phyloP scores from a whole-genome alignment of 2,888 invertebrate species.

The Drosophila anomalata region DNA sequence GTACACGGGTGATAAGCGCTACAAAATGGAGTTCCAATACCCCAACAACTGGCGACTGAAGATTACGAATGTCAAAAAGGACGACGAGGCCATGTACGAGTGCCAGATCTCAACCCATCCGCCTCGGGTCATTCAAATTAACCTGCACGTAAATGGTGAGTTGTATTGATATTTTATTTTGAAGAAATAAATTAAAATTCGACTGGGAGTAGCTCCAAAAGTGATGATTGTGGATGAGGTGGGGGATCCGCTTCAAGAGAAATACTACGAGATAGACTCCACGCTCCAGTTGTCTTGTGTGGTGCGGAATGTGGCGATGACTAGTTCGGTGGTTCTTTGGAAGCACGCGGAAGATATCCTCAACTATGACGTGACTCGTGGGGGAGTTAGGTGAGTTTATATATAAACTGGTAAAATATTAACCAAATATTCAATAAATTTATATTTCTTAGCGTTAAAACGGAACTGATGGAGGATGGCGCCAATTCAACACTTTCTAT shows the following conservation, averaged over 20 bases:
- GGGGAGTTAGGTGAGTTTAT: conserved; percentile 84
- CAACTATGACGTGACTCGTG: conserved; percentile 85
- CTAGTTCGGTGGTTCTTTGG: conserved; percentile 85
- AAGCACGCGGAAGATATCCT: conserved; percentile 85
- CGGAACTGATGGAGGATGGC: conserved; percentile 85
- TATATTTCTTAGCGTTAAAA: conserved; percentile 83
- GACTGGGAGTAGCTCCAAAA: conserved; percentile 85
- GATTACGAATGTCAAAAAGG: conserved; percentile 84
- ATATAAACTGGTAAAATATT: neutral
- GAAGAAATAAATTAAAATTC: neutral
- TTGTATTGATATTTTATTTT: neutral
- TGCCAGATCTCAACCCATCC: conserved; percentile 86
- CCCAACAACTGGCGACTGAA: conserved; percentile 86
- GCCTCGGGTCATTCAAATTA: conserved; percentile 85
- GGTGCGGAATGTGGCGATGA: conserved; percentile 85
- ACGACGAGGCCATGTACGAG: conserved; percentile 85
- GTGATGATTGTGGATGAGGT: conserved; percentile 86
- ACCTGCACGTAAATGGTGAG: conserved; percentile 85
- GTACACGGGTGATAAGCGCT: conserved; percentile 88
- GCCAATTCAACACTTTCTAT: conserved; percentile 85
- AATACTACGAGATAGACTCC: conserved; percentile 86
- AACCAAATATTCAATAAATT: neutral
- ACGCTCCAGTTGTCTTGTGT: conserved; percentile 86
- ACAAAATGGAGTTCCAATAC: conserved; percentile 85
- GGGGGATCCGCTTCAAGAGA: conserved; percentile 85